Conservation (phyloP, 2,113 vertebrate species). For the Brachionichthys hirsutus region DNA sequence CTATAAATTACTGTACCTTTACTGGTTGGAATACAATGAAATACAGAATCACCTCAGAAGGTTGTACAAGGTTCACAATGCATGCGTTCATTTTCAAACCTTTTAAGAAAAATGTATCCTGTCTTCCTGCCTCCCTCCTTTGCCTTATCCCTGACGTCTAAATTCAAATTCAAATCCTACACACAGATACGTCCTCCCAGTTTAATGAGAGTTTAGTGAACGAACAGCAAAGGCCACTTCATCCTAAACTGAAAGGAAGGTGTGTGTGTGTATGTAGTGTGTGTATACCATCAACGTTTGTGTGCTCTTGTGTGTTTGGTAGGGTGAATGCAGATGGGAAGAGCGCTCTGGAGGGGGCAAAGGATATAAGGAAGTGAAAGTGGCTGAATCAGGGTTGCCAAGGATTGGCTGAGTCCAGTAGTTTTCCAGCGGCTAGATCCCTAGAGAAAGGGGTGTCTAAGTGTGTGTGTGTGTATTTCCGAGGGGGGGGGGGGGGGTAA, state of each 20-base stretch:
- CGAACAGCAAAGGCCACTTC: conserved; percentile 57
- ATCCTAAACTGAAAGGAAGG: conserved; percentile 34
- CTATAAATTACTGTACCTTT: conserved; percentile 23
- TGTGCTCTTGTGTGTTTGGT: conserved; percentile 32
- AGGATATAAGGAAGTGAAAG: conserved; percentile 37
- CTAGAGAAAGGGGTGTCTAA: conserved; percentile 45
- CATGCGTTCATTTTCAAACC: background rate
- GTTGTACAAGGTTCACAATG: background rate
- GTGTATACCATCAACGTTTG: conserved; percentile 7
- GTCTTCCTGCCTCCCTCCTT: background rate
- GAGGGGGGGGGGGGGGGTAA: conserved; percentile 4
- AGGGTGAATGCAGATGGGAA: conserved; percentile 37
- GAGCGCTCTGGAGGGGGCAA: conserved; percentile 35
- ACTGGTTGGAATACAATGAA: background rate
- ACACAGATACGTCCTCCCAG: conserved; percentile 50
- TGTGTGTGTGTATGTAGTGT: conserved; percentile 34
- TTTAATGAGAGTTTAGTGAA: conserved; percentile 62
- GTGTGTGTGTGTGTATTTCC: conserved; percentile 30
- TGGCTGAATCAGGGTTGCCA: conserved; percentile 72
- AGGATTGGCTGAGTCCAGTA: conserved; percentile 66
- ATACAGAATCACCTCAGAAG: background rate
- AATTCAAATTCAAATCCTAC: conserved; percentile 55
- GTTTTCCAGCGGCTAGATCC: conserved; percentile 65
- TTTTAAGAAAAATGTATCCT: background rate
- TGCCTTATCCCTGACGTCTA: conserved; percentile 32